Evolutionary conservation across 2,113 vertebrate genomes (phyloP), one percentile per base, ranked within the genome.

Genomic region (Prionailurus viverrinus): DNA sequence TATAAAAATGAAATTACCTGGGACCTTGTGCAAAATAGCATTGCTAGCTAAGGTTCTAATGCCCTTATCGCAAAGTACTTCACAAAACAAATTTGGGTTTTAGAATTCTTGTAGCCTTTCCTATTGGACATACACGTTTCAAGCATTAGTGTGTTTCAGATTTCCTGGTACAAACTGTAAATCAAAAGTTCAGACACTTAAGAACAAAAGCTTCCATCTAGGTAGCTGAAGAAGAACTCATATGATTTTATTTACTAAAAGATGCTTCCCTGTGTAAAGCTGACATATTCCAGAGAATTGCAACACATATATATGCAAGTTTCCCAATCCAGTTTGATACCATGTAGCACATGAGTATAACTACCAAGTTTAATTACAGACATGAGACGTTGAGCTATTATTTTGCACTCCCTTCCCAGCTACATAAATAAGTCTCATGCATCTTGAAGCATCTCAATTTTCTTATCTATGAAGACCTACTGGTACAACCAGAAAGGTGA

Each of bases 1-100:
- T 95, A 87, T 94, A 94, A 96, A 53, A 97, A 66, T 73, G 68
- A 92, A 96, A 97, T 86, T 81, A 98, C 84, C 95, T 91, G 61
- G 93, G 97, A 92, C 98, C 97, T 16, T 36, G 7, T 33, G 0
- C 7, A 85, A 66, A 94, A 55, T n/a, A 1, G 0, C 21, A 86
- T 11, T 53, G 21, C 7, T 15, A 4, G 48, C 31, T 88, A 39
- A 66, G 1, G 11, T 96, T 98, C 97, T 73, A 74, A 84, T 90
- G 82, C 23, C 97, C 71, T 6, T 7, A 48, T 93, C 93, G 96
- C 66, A 74, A 98, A 87, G 74, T 9, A 87, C 1, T 69, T 94
- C 48, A 95, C 23, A 90, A 3, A 82, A 93, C 23, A 15, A 95
- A 92, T 73, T 10, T 66, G 1, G 1, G 8, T 74, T 89, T 96